Percentiles rank a stretch among this genome's conserved stretches.
Evolutionary conservation across 1,140 invertebrate species (phyloP).

Genomic region (Oedothorax gibbosus): DNA sequence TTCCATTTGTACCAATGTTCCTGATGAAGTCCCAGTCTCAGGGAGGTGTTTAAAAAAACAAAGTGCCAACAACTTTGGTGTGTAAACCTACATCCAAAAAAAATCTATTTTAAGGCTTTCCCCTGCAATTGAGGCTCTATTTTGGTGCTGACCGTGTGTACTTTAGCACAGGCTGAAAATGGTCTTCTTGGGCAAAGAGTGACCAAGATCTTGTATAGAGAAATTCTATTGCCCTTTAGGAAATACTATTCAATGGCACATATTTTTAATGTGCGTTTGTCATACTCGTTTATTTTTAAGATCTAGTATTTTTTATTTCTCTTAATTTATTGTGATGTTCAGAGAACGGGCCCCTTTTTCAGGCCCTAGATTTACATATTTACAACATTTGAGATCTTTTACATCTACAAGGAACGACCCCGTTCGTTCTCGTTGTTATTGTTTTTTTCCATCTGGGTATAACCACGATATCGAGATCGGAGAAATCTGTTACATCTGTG

Average conservation of each 20-base stretch:
- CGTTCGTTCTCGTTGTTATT: slow-evolving; percentile 59
- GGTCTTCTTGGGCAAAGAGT: slow-evolving; percentile 29
- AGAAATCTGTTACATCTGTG: slow-evolving; percentile 58
- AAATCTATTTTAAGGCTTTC: slow-evolving; percentile 43
- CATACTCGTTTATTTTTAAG: slow-evolving; percentile 59
- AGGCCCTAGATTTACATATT: slow-evolving; percentile 43
- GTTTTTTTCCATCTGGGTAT: slow-evolving; percentile 59
- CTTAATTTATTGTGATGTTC: slow-evolving; percentile 57
- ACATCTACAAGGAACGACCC: slow-evolving; percentile 48
- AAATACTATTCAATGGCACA: slow-evolving; percentile 35
- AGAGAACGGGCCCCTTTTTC: slow-evolving; percentile 47
- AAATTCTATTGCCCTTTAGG: slow-evolving; percentile 44
- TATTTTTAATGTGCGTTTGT: slow-evolving; percentile 59
- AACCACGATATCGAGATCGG: slow-evolving; percentile 43
- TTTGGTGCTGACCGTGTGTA: slow-evolving; percentile 56
- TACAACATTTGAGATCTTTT: slow-evolving; percentile 60
- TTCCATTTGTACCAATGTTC: slow-evolving; percentile 53
- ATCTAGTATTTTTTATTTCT: slow-evolving; percentile 59
- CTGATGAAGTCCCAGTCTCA: slow-evolving; percentile 53
- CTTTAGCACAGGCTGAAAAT: slow-evolving; percentile 42
- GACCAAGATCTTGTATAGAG: slow-evolving; percentile 53
- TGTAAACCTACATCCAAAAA: slow-evolving; percentile 45
- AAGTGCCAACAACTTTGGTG: slow-evolving; percentile 54
- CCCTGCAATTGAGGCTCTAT: slow-evolving; percentile 30
- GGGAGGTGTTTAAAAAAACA: slow-evolving; percentile 30